phyloP scores from a whole-genome alignment of 2,888 invertebrate genomes.

The Temnothorax unifasciatus region DNA sequence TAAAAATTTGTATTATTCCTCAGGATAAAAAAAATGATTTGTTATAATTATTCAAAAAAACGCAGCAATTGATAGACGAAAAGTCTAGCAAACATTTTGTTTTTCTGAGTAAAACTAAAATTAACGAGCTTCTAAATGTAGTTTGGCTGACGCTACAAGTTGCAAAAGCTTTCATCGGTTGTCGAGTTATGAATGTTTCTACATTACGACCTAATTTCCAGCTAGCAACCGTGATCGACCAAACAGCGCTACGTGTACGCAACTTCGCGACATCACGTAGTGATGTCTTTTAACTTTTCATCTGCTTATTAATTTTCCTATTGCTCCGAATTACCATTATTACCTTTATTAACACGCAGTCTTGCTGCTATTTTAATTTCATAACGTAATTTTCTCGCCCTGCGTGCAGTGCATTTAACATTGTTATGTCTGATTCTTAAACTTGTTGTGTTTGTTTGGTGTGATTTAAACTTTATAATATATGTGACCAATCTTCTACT shows the following conservation, averaged over 20 bases:
- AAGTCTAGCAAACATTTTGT: background rate
- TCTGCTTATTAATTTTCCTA: background rate
- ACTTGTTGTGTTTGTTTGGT: background rate
- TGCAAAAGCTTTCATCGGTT: constrained; percentile 7
- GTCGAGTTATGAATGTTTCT: background rate
- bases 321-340: background rate
- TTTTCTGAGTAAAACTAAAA: constrained; percentile 26
- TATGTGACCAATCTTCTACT: background rate
- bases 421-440: background rate
- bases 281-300: background rate
- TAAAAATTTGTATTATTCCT: background rate
- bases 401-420: background rate
- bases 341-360: background rate
- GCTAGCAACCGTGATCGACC: constrained; percentile 48
- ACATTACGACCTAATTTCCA: constrained; percentile 51
- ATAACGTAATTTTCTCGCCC: background rate
- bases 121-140: constrained; percentile 21
- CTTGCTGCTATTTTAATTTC: background rate
- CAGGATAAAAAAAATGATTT: background rate
- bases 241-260: constrained; percentile 25
- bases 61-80: background rate
- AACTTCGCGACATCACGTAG: background rate
- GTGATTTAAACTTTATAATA: background rate
- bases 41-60: background rate
- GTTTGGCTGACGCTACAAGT: background rate